A percentile compares a stretch with the other conserved stretches of the same genome.
Evolutionary conservation across 2,888 invertebrate species (phyloP).

Genomic region (Aproaerema taeniolella): DNA sequence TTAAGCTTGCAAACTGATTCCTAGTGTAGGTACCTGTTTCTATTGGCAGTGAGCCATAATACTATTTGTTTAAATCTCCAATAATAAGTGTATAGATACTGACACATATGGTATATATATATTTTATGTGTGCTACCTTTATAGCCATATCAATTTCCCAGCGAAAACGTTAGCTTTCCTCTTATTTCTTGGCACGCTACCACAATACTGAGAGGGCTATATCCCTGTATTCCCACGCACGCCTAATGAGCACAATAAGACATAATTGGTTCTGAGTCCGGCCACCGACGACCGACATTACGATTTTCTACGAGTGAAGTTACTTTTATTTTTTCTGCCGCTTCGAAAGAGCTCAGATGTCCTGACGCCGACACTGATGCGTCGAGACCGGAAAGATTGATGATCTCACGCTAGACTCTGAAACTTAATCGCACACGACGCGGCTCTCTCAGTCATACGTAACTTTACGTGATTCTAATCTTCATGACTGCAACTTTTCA

Average conservation of each 20-base stretch:
- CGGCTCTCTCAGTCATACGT: neutral
- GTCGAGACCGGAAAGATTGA: constrained; percentile 7
- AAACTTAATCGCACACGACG: neutral
- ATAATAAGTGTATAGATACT: no score
- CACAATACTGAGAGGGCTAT: no score
- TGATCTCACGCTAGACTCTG: neutral
- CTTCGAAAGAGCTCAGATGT: neutral
- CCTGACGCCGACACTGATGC: constrained; percentile 7
- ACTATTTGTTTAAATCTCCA: no score
- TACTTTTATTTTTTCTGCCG: neutral
- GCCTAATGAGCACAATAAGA: constrained; percentile 31
- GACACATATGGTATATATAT: no score
- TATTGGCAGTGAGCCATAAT: no score
- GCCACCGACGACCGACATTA: constrained; percentile 15
- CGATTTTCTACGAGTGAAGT: constrained; percentile 1
- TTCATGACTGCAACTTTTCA: neutral
- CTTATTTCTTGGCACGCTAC: no score
- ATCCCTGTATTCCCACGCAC: constrained; percentile 28
- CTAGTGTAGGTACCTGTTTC: no score
- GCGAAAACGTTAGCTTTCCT: no score
- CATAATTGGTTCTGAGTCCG: constrained; percentile 29
- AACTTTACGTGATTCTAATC: no score
- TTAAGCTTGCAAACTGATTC: no score
- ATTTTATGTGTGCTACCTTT: no score
- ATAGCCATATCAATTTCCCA: no score